These are phyloP conservation scores for Molossus alvarezi DNA, from an alignment of 2,797 vertebrate genomes.

Conservation along the genomic window DNA sequence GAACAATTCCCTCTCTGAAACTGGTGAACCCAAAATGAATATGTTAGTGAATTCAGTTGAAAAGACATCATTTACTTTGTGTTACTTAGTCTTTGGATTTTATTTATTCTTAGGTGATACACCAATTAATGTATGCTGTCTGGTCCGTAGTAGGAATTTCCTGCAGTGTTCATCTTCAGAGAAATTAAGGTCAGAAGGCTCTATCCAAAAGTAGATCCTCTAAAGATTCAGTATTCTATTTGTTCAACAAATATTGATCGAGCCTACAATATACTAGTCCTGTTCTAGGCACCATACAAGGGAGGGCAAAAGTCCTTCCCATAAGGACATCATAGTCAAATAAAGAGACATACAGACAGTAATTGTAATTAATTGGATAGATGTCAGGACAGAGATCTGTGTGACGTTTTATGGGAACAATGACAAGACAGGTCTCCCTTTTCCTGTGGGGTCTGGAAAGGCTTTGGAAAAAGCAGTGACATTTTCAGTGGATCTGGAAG, in stretches of 20 bases:
- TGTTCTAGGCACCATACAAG: background rate
- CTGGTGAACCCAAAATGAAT: background rate
- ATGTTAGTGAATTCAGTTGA: background rate
- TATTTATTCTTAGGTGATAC: slow-evolving; percentile 26
- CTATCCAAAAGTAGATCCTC: background rate
- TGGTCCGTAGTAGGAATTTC: background rate
- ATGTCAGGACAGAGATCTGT: background rate
- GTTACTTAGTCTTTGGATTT: background rate
- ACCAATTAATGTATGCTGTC: background rate
- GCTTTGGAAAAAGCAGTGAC: background rate
- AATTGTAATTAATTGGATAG: background rate
- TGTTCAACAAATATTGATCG: background rate
- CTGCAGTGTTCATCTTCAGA: background rate
- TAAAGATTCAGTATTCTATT: slow-evolving; percentile 38
- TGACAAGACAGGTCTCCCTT: background rate
- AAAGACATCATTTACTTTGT: background rate
- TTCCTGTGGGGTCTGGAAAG: background rate
- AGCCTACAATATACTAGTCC: background rate
- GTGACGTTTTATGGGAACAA: background rate
- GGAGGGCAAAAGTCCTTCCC: background rate
- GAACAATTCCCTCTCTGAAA: background rate
- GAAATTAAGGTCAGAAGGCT: slow-evolving; percentile 29
- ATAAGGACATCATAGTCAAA: background rate
- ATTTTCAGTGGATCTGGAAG: background rate
- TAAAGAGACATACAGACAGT: background rate